Percentiles rank a stretch among this genome's conserved stretches.
These are phyloP conservation scores for Catostomus latipinnis DNA, from an alignment of 2,797 vertebrate genomes.

Conservation along the genomic window DNA sequence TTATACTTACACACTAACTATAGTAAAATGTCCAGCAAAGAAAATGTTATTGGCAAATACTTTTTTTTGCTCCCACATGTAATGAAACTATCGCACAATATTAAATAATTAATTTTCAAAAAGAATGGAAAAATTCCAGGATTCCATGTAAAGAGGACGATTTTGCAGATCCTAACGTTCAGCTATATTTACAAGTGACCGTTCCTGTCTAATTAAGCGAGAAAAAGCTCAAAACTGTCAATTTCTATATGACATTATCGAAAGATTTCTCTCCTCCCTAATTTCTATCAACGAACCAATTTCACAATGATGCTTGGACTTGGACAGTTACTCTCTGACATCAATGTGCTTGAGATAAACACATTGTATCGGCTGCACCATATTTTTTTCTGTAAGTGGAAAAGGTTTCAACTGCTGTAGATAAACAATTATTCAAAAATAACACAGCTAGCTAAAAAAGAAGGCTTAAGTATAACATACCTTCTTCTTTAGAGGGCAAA, in stretches of 20 bases:
- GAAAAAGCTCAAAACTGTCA: too few relatives aligned
- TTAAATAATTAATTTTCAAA: too few relatives aligned
- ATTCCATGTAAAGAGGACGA: too few relatives aligned
- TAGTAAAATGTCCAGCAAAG: background rate
- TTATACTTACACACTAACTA: background rate
- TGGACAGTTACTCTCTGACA: background rate
- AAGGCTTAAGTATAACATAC: conserved; percentile 12
- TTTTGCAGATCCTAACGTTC: too few relatives aligned
- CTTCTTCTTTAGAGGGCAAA: conserved; percentile 17
- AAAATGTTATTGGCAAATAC: background rate
- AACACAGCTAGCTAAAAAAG: background rate
- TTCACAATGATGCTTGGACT: background rate
- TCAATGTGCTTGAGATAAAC: background rate
- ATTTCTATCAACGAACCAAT: background rate
- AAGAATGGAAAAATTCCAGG: too few relatives aligned
- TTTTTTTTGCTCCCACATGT: too few relatives aligned
- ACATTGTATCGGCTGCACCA: background rate
- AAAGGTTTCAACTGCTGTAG: background rate
- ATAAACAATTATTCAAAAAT: background rate
- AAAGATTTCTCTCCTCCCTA: too few relatives aligned
- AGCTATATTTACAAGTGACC: too few relatives aligned
- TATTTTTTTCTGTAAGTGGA: background rate
- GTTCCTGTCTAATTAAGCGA: too few relatives aligned
- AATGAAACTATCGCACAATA: too few relatives aligned
- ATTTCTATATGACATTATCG: too few relatives aligned